Evolutionary conservation across 2,888 invertebrate genomes (phyloP).

Genomic region (Cabera pusaria): DNA sequence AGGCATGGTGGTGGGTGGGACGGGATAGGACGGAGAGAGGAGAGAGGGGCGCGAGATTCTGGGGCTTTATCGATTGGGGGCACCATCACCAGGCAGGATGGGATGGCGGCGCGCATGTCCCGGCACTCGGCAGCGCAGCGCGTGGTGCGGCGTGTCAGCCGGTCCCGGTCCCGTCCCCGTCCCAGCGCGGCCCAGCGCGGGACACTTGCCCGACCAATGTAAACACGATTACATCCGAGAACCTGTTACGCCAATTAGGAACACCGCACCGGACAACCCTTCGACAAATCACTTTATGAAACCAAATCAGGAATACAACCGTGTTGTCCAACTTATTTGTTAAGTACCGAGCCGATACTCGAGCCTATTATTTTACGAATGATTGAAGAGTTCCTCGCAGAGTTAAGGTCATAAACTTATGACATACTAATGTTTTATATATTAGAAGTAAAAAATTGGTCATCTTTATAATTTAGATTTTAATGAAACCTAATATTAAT

Average conservation of each 20-base stretch:
- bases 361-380: too few relatives aligned
- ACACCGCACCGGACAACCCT: constrained; percentile 22
- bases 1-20: constrained; percentile 51
- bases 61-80: constrained; percentile 74
- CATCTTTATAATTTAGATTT: too few relatives aligned
- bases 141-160: constrained; percentile 23
- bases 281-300: constrained; percentile 27
- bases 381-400: too few relatives aligned
- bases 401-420: too few relatives aligned
- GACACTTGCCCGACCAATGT: constrained; percentile 28
- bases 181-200: constrained; percentile 27
- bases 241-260: constrained; percentile 32
- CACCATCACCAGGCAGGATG: constrained; percentile 73
- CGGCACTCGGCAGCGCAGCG: constrained; percentile 30
- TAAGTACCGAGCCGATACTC: too few relatives aligned
- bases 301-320: constrained; percentile 16
- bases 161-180: constrained; percentile 24
- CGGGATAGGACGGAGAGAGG: constrained; percentile 58
- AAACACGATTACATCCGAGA: constrained; percentile 31
- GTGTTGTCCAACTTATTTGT: constrained; percentile 6
- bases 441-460: too few relatives aligned
- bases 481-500: too few relatives aligned
- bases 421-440: too few relatives aligned
- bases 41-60: constrained; percentile 66
- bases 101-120: constrained; percentile 52